Evolutionary conservation across 2,113 vertebrate species (phyloP).

Genomic region (Guaruba guarouba): DNA sequence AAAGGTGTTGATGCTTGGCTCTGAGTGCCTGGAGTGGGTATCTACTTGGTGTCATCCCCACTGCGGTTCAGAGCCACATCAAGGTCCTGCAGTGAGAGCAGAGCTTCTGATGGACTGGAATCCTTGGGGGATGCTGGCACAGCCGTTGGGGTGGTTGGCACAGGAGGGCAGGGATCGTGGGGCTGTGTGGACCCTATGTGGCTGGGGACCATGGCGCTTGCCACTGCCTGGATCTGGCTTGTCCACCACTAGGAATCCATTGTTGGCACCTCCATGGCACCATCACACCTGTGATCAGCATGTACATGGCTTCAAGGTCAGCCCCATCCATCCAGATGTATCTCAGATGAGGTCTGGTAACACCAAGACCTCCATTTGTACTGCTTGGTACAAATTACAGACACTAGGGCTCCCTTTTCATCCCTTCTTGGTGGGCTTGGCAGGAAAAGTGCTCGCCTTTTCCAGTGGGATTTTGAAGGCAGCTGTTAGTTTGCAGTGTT

Average conservation of each 20-base stretch:
- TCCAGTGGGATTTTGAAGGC: constrained; percentile 33
- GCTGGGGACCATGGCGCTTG: not conserved
- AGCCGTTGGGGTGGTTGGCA: not conserved
- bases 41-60: not conserved
- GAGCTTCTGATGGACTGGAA: not conserved
- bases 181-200: not conserved
- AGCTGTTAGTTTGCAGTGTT: not conserved
- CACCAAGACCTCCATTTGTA: not conserved
- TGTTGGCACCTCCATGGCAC: fast-evolving
- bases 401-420: not conserved
- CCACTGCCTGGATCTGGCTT: not conserved
- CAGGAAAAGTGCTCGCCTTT: not conserved
- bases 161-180: not conserved
- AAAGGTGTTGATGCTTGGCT: not conserved
- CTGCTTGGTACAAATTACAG: not conserved
- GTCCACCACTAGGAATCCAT: not conserved
- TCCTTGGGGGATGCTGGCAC: not conserved
- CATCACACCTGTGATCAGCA: fast-evolving
- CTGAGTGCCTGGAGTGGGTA: not conserved
- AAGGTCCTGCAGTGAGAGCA: not conserved
- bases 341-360: not conserved
- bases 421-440: constrained; percentile 66
- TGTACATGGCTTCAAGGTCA: not conserved
- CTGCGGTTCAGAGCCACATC: fast-evolving
- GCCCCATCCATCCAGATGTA: not conserved